Percentiles rank a stretch among this genome's conserved stretches.
These are phyloP conservation scores for Platysternon megacephalum DNA, from an alignment of 2,113 vertebrate genomes.

Conservation along the genomic window DNA sequence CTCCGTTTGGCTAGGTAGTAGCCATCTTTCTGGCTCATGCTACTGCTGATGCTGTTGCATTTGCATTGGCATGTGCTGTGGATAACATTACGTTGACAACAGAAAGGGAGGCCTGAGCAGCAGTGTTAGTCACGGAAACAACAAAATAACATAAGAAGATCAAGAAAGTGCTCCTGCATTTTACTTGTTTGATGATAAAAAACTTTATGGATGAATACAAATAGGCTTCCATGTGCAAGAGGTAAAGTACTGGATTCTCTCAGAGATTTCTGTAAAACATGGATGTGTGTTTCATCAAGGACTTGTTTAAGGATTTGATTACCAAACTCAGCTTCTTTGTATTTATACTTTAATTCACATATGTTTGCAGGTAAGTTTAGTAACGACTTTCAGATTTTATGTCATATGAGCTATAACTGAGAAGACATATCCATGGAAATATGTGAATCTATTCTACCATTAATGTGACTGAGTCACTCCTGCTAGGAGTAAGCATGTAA, in stretches of 20 bases:
- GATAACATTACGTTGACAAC: background rate
- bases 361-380: background rate
- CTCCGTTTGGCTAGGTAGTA: background rate
- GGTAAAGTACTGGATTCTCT: background rate
- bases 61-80: background rate
- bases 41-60: background rate
- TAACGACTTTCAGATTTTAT: background rate
- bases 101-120: background rate
- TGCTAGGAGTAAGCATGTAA: background rate
- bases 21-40: background rate
- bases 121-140: fast-evolving
- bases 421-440: background rate
- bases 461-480: background rate
- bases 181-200: background rate
- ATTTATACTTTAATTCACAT: background rate
- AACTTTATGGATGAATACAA: background rate
- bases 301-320: background rate
- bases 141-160: background rate
- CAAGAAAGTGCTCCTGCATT: background rate
- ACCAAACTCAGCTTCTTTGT: background rate
- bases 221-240: background rate
- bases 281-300: background rate
- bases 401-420: background rate
- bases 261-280: background rate
- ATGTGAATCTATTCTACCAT: background rate